Percentiles rank a stretch among this genome's conserved stretches.
phyloP scores from a whole-genome alignment of 2,113 vertebrate species.

The Dendrocopos noguchii region DNA sequence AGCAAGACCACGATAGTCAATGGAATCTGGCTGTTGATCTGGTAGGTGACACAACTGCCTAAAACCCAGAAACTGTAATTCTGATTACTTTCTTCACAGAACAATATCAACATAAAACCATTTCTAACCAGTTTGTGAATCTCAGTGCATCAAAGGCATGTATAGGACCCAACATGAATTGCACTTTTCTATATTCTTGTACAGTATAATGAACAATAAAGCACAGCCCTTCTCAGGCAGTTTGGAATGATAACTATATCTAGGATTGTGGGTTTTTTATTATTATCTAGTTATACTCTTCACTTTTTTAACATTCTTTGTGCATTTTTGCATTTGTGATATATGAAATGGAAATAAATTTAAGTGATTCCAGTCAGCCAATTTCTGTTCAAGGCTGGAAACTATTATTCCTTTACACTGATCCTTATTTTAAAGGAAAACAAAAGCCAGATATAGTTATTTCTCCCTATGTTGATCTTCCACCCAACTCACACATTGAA shows the following conservation, averaged over 20 bases:
- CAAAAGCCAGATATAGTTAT: background rate
- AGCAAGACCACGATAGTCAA: background rate
- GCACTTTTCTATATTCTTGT: background rate
- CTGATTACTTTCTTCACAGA: background rate
- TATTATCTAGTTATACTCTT: background rate
- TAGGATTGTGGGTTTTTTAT: background rate
- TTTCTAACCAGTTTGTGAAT: background rate
- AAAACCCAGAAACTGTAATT: background rate
- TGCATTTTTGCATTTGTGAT: background rate
- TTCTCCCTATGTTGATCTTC: background rate
- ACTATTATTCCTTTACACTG: background rate
- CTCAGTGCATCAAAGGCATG: background rate
- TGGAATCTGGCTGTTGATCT: background rate
- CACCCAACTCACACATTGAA: background rate
- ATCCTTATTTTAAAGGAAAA: background rate
- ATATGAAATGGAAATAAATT: background rate
- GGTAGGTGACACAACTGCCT: background rate
- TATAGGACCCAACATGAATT: background rate
- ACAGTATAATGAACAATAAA: background rate
- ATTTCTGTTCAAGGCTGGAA: background rate
- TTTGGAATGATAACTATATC: background rate
- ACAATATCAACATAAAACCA: background rate
- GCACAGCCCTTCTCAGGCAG: background rate
- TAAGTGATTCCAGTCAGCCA: background rate
- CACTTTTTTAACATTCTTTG: background rate